Percentiles rank a stretch among this genome's conserved stretches.
These are phyloP conservation scores for Nemotelus nigrinus DNA, from an alignment of 2,888 invertebrate genomes.

Conservation along the genomic window DNA sequence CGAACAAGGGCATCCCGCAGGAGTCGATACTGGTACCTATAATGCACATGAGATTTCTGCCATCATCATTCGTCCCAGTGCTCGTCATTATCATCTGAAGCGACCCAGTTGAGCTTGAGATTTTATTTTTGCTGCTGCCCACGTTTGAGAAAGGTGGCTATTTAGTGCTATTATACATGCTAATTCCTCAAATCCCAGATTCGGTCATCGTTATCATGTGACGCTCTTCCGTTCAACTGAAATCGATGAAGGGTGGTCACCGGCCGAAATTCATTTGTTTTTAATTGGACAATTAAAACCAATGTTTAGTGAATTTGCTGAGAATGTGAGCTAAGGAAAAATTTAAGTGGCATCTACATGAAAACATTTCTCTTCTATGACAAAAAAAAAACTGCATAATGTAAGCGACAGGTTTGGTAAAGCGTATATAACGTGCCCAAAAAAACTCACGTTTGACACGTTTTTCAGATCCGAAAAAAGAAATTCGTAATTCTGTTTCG, in stretches of 20 bases:
- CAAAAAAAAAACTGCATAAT: background rate
- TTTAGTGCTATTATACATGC: background rate
- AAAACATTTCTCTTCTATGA: background rate
- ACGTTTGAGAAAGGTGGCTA: slow-evolving; percentile 4
- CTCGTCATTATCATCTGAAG: slow-evolving; percentile 21
- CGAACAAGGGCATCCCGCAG: background rate
- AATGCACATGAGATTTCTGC: background rate
- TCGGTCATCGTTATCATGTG: slow-evolving; percentile 6
- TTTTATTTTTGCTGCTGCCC: background rate
- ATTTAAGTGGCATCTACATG: background rate
- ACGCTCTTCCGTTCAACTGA: background rate
- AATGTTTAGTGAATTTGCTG: slow-evolving; percentile 19
- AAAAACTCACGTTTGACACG: background rate
- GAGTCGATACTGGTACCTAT: slow-evolving; percentile 2
- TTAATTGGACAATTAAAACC: slow-evolving; percentile 48
- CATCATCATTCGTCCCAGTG: slow-evolving; percentile 13
- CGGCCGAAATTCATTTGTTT: slow-evolving; percentile 47
- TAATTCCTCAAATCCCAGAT: background rate
- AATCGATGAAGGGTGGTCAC: slow-evolving; percentile 27
- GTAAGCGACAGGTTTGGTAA: background rate
- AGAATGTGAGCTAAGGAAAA: background rate
- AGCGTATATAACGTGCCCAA: background rate
- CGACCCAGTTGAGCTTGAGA: slow-evolving; percentile 18
- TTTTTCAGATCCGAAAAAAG: background rate
- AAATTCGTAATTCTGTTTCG: background rate